Evolutionary conservation across 1,140 invertebrate genomes (phyloP).

Genomic region (Vanessa tameamea): DNA sequence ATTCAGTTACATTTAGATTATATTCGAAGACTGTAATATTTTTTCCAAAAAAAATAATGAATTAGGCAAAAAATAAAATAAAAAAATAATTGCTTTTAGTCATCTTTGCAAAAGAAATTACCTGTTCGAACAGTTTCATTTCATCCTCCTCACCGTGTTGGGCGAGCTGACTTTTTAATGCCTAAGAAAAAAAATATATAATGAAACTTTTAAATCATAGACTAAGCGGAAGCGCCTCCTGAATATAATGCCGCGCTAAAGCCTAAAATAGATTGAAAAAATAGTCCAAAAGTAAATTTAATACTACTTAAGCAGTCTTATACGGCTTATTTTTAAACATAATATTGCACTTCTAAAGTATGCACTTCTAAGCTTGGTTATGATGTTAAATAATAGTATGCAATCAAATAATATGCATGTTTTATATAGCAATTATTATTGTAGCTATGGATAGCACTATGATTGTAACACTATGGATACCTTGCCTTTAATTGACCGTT

Average conservation of each 20-base stretch:
- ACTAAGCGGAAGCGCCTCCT: constrained; percentile 18
- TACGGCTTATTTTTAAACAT: not conserved
- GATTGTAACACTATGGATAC: no score
- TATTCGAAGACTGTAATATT: no score
- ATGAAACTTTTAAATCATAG: not conserved
- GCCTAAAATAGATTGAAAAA: not conserved
- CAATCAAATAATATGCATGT: no score
- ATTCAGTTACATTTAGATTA: no score
- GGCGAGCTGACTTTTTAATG: constrained; percentile 67
- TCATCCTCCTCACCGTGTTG: constrained; percentile 68
- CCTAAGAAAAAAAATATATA: constrained; percentile 47
- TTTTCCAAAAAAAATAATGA: not conserved
- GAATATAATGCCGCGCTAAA: constrained; percentile 11
- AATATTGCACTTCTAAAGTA: no score
- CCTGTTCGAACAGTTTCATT: constrained; percentile 61
- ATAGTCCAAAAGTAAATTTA: constrained; percentile 13
- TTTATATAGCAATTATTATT: no score
- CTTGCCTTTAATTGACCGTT: no score
- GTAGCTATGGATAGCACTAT: no score
- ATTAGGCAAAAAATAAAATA: constrained; percentile 4
- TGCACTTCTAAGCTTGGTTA: no score
- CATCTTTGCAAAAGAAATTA: constrained; percentile 17
- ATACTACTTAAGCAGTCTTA: not conserved
- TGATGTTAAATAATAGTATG: no score
- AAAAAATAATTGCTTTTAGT: not conserved